Evolutionary conservation across 2,888 invertebrate species (phyloP).

Genomic region (Linnaemya tessellans): DNA sequence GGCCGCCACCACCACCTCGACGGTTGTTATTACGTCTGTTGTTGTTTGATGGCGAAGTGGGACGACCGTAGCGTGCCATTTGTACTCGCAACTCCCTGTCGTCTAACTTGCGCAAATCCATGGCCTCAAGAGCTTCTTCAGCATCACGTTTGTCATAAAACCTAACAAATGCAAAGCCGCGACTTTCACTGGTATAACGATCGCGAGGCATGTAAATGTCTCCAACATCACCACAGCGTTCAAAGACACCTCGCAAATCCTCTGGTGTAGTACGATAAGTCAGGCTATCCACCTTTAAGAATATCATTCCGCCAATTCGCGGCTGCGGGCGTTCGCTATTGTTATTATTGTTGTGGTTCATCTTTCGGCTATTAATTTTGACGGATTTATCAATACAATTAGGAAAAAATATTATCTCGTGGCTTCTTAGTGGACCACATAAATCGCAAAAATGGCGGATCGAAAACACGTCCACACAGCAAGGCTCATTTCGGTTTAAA

Average conservation of each 20-base stretch:
- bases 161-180: slow-evolving; percentile 99
- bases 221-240: slow-evolving; percentile 99
- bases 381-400: slow-evolving; percentile 33
- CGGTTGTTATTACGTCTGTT: slow-evolving; percentile 86
- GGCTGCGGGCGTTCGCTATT: slow-evolving; percentile 91
- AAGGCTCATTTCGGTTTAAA: too few relatives aligned
- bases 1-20: slow-evolving; percentile 83
- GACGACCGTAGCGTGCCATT: slow-evolving; percentile 98
- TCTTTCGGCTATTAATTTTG: slow-evolving; percentile 81
- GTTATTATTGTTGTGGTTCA: slow-evolving; percentile 94
- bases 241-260: slow-evolving; percentile 96
- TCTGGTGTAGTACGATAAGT: slow-evolving; percentile 99
- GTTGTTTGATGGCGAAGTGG: slow-evolving; percentile 89
- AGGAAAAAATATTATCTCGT: slow-evolving; percentile 42
- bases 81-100: slow-evolving; percentile 97
- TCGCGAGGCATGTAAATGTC: slow-evolving; percentile 99
- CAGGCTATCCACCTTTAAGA: slow-evolving; percentile 97
- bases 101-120: slow-evolving; percentile 98
- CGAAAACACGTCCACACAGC: slow-evolving; percentile 61
- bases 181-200: slow-evolving; percentile 96
- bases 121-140: slow-evolving; percentile 97
- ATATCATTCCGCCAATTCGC: slow-evolving; percentile 97
- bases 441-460: slow-evolving; percentile 63
- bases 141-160: slow-evolving; percentile 98
- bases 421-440: slow-evolving; percentile 17